Conservation (phyloP, 2,113 vertebrate genomes). For the Sander vitreus region DNA sequence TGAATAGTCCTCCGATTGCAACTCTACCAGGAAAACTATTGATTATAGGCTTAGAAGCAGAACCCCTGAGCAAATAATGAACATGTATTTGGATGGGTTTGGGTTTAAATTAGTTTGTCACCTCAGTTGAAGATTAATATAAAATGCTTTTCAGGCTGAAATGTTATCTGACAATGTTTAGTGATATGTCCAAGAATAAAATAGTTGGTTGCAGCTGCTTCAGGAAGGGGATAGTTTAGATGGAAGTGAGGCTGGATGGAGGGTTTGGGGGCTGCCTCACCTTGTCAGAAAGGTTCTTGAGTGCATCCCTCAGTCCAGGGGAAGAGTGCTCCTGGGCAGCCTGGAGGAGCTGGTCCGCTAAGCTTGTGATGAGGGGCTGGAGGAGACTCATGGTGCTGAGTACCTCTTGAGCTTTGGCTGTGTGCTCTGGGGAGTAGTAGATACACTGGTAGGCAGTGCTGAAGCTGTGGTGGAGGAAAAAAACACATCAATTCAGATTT, state of each 20-base stretch:
- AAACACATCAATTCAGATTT: slow-evolving; percentile 9
- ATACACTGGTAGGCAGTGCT: slow-evolving; percentile 98
- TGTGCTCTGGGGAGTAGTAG: slow-evolving; percentile 99
- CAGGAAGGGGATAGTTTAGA: slow-evolving; percentile 8
- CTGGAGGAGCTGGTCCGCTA: slow-evolving; percentile 93
- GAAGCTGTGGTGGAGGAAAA: slow-evolving; percentile 72
- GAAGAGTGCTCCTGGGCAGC: slow-evolving; percentile 92
- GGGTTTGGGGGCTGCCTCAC: slow-evolving; percentile 81
- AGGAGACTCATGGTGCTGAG: slow-evolving; percentile 93
- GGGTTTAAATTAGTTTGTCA: slow-evolving; percentile 17
- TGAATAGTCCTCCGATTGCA: not conserved
- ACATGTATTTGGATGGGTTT: slow-evolving; percentile 2
- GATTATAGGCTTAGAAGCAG: slow-evolving; percentile 1
- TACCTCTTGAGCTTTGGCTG: slow-evolving; percentile 96
- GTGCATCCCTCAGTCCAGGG: slow-evolving; percentile 91
- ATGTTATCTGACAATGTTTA: slow-evolving; percentile 8
- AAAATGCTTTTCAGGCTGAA: slow-evolving; percentile 6
- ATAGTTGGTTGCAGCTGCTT: slow-evolving; percentile 15
- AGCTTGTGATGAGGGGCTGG: slow-evolving; percentile 92
- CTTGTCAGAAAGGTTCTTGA: slow-evolving; percentile 96
- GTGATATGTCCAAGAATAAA: slow-evolving; percentile 21
- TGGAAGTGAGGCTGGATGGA: not conserved
- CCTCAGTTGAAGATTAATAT: slow-evolving; percentile 12
- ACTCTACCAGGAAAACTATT: not conserved
- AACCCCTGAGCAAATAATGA: slow-evolving; percentile 10